Conservation (phyloP, 30 jellyfish, hydroid and myxozoan genomes). For the Sanderia malayensis region DNA sequence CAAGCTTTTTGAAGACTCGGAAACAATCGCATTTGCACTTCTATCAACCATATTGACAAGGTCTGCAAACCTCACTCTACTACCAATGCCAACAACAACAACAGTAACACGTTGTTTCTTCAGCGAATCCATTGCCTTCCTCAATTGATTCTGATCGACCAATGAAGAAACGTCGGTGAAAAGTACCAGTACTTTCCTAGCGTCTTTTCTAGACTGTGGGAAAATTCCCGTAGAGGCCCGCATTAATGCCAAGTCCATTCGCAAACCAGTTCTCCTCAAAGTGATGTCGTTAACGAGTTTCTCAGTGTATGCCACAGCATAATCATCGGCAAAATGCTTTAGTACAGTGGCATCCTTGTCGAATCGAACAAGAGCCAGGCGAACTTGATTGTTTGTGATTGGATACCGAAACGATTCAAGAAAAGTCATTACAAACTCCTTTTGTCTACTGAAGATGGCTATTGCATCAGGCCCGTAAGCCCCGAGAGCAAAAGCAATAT, state of each 20-base stretch:
- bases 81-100: slow-evolving; percentile 62
- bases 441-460: slow-evolving; percentile 63
- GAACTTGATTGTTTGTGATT: slow-evolving; percentile 37
- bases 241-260: slow-evolving; percentile 43
- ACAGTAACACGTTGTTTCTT: slow-evolving; percentile 66
- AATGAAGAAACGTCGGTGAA: slow-evolving; percentile 68
- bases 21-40: slow-evolving; percentile 40
- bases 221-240: slow-evolving; percentile 40
- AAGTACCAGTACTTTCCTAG: slow-evolving; percentile 48
- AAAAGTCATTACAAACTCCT: slow-evolving; percentile 59
- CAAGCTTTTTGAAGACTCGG: slow-evolving; percentile 62
- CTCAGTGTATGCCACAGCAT: slow-evolving; percentile 20
- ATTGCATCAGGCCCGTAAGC: slow-evolving; percentile 80
- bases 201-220: slow-evolving; percentile 30
- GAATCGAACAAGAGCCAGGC: slow-evolving; percentile 54
- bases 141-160: slow-evolving; percentile 9
- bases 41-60: slow-evolving; percentile 35
- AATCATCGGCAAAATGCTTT: slow-evolving; percentile 34
- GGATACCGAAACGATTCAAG: slow-evolving; percentile 72
- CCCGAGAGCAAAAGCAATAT: slow-evolving; percentile 85
- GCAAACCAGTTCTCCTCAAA: slow-evolving; percentile 44
- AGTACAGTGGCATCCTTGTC: slow-evolving; percentile 39
- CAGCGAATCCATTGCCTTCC: slow-evolving; percentile 38
- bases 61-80: slow-evolving; percentile 44
- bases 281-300: slow-evolving; percentile 19